phyloP scores from a whole-genome alignment of 2,797 vertebrate species.

The Pangasius sanitwongsei region DNA sequence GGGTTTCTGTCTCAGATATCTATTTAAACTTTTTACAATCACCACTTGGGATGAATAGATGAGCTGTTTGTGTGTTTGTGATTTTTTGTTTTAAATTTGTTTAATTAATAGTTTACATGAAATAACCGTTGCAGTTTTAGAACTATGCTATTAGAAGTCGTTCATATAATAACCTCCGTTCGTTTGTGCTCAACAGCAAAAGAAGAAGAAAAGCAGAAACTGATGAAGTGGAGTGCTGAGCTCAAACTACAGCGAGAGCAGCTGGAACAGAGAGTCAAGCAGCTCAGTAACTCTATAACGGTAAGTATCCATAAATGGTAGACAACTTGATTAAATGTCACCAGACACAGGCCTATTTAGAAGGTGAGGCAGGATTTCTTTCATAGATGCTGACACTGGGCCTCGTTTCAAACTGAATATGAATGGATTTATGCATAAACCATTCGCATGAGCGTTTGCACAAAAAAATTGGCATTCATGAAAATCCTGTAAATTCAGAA shows the following conservation, averaged over 20 bases:
- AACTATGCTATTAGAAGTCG: background rate
- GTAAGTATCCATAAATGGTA: constrained; percentile 68
- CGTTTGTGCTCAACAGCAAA: constrained; percentile 80
- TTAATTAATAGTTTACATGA: background rate
- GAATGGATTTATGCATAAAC: background rate
- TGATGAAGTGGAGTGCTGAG: constrained; percentile 97
- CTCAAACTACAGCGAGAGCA: constrained; percentile 96
- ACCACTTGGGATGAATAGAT: background rate
- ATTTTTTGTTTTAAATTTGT: background rate
- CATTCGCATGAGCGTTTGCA: background rate
- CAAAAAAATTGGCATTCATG: too few species aligned
- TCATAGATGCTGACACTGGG: too few species aligned
- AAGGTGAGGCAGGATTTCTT: background rate
- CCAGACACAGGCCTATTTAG: background rate
- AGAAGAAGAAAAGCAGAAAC: constrained; percentile 98
- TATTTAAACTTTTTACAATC: background rate
- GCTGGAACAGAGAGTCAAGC: constrained; percentile 95
- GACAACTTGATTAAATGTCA: background rate
- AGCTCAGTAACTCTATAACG: constrained; percentile 96
- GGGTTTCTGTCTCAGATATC: background rate
- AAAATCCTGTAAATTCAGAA: background rate
- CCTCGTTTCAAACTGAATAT: background rate
- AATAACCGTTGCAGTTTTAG: background rate
- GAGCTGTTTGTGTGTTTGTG: background rate
- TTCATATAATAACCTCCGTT: background rate